Base-by-base conservation (phyloP, 2,888 invertebrate species). In the Agrenia bidenticulata region DNA sequence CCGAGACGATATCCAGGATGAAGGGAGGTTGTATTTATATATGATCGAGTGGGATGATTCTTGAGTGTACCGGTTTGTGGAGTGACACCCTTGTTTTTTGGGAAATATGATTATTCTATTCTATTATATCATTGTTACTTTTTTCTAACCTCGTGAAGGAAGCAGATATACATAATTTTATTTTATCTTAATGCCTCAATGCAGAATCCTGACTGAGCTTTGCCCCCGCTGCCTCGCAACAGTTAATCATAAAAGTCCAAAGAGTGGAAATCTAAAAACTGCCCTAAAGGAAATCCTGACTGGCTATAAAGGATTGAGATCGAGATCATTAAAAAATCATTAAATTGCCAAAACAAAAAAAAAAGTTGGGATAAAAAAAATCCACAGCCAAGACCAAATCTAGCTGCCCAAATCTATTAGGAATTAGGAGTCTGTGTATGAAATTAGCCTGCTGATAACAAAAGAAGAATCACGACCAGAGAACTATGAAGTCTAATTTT, bases 251-350 rank as follows among this genome's bases (percentile, higher is more conserved):
- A 11, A 45, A 17, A 17, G 2, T 45, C 15, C 5, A 11, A 45
- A n/a, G 15, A 45, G 45, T 9, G 19, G n/a, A 45, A 4, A 11
- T 5, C 4, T 5, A 45, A 45, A 19, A 45, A 45, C 4, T 41
- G 57, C 57, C 58, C 58, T 45, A 49, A 49, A 58, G 58, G 58
- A 58, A 58, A 58, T 58, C 58, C 58, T 58, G 58, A 45, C 24
- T 51, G 24, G 23, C 26, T 4, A 13, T 23, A 19, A 26, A 58
- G 51, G 24, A 51, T 51, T 51, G 51, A 51, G 51, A 57, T 58
- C 42, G 5, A 26, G 41, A 58, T 58, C 58, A 58, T 58, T 58
- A 58, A 58, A 58, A 45, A 45, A 49, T 58, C 58, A 58, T 58
- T 58, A 58, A 58, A 58, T 41, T 37, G 15, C 41, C 41, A 57